phyloP scores from a whole-genome alignment of 35 echinoderm and acorn worm genomes.

The Eucidaris tribuloides region DNA sequence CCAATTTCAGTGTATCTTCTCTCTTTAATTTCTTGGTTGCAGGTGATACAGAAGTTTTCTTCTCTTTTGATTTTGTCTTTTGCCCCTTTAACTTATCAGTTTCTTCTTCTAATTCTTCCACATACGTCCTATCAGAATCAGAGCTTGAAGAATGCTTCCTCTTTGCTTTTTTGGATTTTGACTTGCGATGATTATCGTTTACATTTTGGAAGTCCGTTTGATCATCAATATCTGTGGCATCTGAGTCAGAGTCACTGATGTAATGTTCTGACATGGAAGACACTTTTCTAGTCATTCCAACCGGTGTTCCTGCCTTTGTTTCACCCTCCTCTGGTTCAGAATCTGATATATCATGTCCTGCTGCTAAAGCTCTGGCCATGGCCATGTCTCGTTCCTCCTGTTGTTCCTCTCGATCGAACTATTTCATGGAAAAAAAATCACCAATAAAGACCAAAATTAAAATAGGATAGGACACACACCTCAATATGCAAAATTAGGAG shows the following conservation, averaged over 20 bases:
- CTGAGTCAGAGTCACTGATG: neutral
- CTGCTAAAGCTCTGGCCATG: conserved; percentile 47
- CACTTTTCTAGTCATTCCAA: neutral
- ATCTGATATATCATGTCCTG: conserved; percentile 77
- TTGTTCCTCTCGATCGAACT: conserved; percentile 60
- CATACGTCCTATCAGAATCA: neutral
- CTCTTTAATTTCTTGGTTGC: neutral
- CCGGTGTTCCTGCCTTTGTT: neutral
- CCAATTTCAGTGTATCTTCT: neutral
- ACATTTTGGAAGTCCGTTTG: neutral
- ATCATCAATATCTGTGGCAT: neutral
- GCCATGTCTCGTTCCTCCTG: conserved; percentile 39
- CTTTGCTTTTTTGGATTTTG: neutral
- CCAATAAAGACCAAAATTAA: neutral
- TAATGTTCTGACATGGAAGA: neutral
- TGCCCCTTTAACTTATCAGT: neutral
- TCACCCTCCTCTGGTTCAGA: conserved; percentile 56
- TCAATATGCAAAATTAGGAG: no score
- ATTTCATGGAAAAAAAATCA: neutral
- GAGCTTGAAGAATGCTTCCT: neutral
- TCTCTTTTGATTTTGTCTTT: conserved; percentile 1
- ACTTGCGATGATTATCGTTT: neutral
- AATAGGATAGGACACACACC: no score
- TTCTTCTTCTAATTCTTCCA: neutral
- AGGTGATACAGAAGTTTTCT: neutral